phyloP scores from a whole-genome alignment of 2,888 invertebrate genomes.

The Eupithecia insigniata region DNA sequence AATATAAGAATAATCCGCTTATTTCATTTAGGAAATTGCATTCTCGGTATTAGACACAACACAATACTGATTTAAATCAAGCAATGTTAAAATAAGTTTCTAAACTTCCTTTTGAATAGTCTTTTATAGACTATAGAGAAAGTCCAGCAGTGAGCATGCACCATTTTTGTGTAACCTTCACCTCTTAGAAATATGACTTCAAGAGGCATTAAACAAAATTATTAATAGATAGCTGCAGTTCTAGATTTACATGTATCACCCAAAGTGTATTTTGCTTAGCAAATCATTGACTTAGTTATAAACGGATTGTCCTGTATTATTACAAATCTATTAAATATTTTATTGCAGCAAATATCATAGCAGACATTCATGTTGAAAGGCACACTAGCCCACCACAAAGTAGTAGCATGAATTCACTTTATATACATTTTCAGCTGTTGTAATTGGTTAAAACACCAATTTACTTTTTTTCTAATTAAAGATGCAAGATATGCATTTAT shows the following conservation, averaged over 20 bases:
- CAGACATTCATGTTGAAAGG: conserved; percentile 28
- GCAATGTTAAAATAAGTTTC: not conserved
- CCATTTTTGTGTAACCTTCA: not conserved
- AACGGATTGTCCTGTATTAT: conserved; percentile 29
- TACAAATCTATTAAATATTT: conserved; percentile 28
- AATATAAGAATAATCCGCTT: conserved; percentile 39
- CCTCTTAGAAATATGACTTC: conserved; percentile 1
- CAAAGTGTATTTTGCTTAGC: conserved; percentile 39
- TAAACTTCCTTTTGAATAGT: not conserved
- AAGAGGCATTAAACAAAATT: not conserved
- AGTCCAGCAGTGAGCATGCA: not conserved
- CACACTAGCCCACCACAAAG: conserved; percentile 36
- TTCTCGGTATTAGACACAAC: not conserved
- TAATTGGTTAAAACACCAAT: conserved; percentile 11
- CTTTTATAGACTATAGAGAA: not conserved
- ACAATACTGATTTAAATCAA: conserved; percentile 1
- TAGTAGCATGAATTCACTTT: conserved; percentile 25
- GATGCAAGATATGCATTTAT: conserved; percentile 19
- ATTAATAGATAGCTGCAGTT: not conserved
- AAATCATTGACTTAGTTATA: conserved; percentile 28
- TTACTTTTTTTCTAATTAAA: conserved; percentile 18
- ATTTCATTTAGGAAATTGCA: conserved; percentile 18
- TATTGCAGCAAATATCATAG: conserved; percentile 29
- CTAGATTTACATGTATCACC: conserved; percentile 23
- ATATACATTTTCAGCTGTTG: conserved; percentile 10